Evolutionary conservation across 2,797 vertebrate genomes (phyloP).

Genomic region (Macrochelys suwanniensis): DNA sequence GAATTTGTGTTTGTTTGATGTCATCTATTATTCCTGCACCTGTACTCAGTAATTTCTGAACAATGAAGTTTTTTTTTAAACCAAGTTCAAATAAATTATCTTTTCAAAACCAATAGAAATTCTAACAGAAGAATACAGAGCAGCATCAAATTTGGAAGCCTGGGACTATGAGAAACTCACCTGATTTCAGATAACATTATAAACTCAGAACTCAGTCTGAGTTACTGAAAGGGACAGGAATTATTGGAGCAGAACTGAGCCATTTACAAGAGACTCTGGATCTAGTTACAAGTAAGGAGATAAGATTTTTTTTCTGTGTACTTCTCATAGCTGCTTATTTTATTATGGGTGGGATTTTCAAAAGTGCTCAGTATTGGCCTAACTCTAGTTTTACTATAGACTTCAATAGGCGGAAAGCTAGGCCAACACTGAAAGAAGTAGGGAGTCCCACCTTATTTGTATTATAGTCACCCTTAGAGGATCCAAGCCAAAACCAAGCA

Average conservation of each 20-base stretch:
- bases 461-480: not conserved
- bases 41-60: slow-evolving; percentile 13
- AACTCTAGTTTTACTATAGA: not conserved
- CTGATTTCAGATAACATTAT: slow-evolving; percentile 29
- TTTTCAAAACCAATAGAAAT: slow-evolving; percentile 26
- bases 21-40: slow-evolving; percentile 42
- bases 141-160: slow-evolving; percentile 46
- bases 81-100: not conserved
- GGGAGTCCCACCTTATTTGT: not conserved
- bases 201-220: not conserved
- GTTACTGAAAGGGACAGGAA: slow-evolving; percentile 5
- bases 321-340: not conserved
- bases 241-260: not conserved
- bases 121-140: slow-evolving; percentile 44
- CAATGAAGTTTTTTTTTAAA: not conserved
- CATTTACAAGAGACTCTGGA: not conserved
- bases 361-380: rapidly evolving
- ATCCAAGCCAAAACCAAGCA: not conserved
- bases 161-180: slow-evolving; percentile 59
- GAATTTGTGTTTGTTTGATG: not conserved
- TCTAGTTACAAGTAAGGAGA: not conserved
- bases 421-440: not conserved
- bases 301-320: not conserved
- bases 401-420: not conserved
- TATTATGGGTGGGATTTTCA: not conserved